Evolutionary conservation across 1,140 invertebrate species (phyloP), one percentile per base, ranked within the genome.

Genomic region (Octopus sinensis): DNA sequence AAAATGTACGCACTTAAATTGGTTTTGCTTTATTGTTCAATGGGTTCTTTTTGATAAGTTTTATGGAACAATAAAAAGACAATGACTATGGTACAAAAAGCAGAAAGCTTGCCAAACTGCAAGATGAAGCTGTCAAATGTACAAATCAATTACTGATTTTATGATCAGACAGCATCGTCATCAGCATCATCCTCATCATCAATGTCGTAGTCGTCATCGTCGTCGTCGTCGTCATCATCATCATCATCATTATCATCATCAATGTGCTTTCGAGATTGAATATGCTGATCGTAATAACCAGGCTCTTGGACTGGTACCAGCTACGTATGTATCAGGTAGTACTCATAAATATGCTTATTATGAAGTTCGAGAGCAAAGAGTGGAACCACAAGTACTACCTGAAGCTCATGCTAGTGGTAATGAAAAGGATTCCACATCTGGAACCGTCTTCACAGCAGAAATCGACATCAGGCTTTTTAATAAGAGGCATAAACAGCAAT

Each of bases 61-160:
- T 68, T 68, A n/a, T 68, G 62, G 1, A n/a, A 68, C 62, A 68
- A 68, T 12, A n/a, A 68, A 68, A n/a, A 68, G n/a, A 68, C 10
- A 68, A 68, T 68, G 62, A 68, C 1, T 13, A n/a, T 68, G 62
- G 12, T 68, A 68, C 62, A 68, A 3, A 12, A 68, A 68, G 3
- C 1, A 68, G 62, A n/a, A n/a, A 68, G 62, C 62, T 1, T 68
- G 62, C 3, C 62, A 68, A 68, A 68, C 1, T n/a, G 62, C 62
- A 68, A 68, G 62, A 68, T 13, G 62, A 68, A 68, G 62, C 62
- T 68, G 62, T 68, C 62, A 68, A 68, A 68, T 13, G 62, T 68
- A 12, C 3, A 68, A 68, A 68, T 68, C 62, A 68, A n/a, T 68
- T 68, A 68, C 62, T n/a, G 62, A 68, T 68, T 68, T 68, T 3